Base-by-base conservation (phyloP, 1,140 invertebrate genomes). In the Apis laboriosa region DNA sequence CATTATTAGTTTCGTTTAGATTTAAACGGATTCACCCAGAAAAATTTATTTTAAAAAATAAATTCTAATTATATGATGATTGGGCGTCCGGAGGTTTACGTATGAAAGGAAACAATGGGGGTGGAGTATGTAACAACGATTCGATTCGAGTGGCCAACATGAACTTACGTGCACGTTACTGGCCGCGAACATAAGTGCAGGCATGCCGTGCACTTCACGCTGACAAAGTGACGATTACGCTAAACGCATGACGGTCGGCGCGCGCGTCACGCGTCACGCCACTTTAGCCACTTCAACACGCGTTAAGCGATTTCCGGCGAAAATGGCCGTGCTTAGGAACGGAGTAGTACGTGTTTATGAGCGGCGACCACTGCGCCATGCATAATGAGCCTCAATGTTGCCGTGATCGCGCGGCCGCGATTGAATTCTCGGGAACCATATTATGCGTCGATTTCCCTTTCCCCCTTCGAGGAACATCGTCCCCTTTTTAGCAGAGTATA, bases 231-330 rank as follows among this genome's bases (percentile, higher is more conserved):
- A 92, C 91, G 92, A 93, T 94, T 93, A 91, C 91, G 90, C 86
- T 91, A 90, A 90, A 93, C 89, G 91, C 89, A 85, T 90, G 92
- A 91, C 89, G 90, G 90, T 92, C 90, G 90, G 92, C 91, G 93
- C 92, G 90, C 91, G 92, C 92, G 93, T 94, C 93, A 93, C 93
- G 91, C 92, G 93, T 93, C 93, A 92, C 88, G 88, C 91, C 92
- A 94, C 92, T 94, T 93, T 92, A 93, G 86, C 90, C 91, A 93
- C 91, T 92, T 92, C 88, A 93, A 92, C 87, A 84, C 89, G 90
- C 90, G 91, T 93, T 92, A 90, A 93, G 93, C 90, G 83, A 92
- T 93, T 93, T 94, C 93, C 93, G 93, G 92, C 90, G 90, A 93
- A 93, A 93, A 93, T 91, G 87, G 85, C 83, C 77, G 51, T 86